Evolutionary conservation across 2,797 vertebrate species (phyloP).

Genomic region (Paramormyrops hopkinsi): DNA sequence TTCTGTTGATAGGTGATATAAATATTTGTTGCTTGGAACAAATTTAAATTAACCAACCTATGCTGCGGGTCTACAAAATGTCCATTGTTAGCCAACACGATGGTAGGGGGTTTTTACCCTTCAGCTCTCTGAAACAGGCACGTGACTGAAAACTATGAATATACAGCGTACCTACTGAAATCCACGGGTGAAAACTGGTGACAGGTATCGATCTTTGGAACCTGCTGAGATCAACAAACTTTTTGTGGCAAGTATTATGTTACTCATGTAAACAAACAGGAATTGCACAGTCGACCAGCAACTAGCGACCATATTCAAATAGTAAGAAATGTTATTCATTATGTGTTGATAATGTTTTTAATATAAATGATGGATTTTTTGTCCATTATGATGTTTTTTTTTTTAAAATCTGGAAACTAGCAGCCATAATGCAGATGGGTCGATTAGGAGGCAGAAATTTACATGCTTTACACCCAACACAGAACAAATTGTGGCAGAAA

Average conservation of each 20-base stretch:
- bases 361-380: not conserved
- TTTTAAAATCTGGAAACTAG: not conserved
- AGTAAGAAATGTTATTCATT: not conserved
- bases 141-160: not conserved
- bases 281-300: not conserved
- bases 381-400: not conserved
- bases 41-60: not conserved
- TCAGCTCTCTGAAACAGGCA: not conserved
- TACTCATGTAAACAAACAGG: not conserved
- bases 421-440: not conserved
- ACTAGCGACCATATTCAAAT: not conserved
- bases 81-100: not conserved
- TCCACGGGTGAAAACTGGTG: not conserved
- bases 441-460: not conserved
- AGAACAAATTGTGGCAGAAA: not conserved
- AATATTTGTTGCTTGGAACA: not conserved
- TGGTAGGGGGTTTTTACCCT: not conserved
- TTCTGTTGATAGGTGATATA: not conserved
- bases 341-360: not conserved
- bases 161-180: not conserved
- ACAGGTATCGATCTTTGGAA: not conserved
- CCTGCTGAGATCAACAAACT: not conserved
- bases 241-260: not conserved
- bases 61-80: not conserved
- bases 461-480: not conserved